These are phyloP conservation scores for Mesitornis unicolor DNA, from an alignment of 2,113 vertebrate species.

Conservation along the genomic window DNA sequence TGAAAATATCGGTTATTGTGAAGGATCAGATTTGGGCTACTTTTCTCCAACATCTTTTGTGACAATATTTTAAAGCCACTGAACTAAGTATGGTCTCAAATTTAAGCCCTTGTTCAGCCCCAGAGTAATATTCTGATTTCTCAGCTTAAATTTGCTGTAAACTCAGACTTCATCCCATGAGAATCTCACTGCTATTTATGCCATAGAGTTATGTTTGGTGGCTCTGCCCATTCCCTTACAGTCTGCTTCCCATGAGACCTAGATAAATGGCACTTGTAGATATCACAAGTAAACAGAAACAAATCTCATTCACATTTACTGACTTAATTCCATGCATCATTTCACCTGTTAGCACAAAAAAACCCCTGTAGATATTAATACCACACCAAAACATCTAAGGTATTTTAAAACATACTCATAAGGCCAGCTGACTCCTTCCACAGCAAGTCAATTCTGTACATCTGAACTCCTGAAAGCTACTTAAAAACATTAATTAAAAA, in stretches of 20 bases:
- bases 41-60: neutral
- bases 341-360: neutral
- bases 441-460: neutral
- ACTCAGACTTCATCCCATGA: neutral
- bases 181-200: neutral
- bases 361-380: neutral
- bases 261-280: neutral
- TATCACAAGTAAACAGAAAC: neutral
- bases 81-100: neutral
- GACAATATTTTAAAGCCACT: neutral
- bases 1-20: neutral
- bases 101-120: neutral
- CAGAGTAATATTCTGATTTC: neutral
- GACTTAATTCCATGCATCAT: neutral
- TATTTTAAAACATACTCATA: slow-evolving; percentile 41
- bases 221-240: neutral
- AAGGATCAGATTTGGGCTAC: neutral
- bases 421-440: slow-evolving; percentile 28
- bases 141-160: neutral
- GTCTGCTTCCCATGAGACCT: neutral
- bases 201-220: neutral
- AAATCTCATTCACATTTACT: neutral
- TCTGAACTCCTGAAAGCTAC: neutral
- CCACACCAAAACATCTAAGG: neutral
- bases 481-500: slow-evolving; percentile 35